These are phyloP conservation scores for Rhodinocichla rosea DNA, from an alignment of 2,113 vertebrate genomes.

Conservation along the genomic window DNA sequence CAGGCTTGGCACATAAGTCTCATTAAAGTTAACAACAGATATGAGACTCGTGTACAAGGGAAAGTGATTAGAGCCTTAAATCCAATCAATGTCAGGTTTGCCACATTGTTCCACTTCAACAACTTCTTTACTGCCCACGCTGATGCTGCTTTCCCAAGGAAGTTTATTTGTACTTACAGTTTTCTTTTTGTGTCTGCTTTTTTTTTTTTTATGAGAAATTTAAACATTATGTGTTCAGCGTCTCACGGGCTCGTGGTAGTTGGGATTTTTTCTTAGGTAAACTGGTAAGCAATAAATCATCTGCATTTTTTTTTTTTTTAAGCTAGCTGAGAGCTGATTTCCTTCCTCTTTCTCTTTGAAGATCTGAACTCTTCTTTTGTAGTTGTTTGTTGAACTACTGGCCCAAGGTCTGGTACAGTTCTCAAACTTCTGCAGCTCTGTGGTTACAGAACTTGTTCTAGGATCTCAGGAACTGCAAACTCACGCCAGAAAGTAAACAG, in stretches of 20 bases:
- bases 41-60: not conserved
- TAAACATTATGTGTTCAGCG: not conserved
- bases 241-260: not conserved
- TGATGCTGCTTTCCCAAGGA: not conserved
- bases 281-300: not conserved
- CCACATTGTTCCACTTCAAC: conserved; percentile 9
- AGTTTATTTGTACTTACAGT: not conserved
- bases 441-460: not conserved
- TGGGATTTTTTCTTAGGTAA: not conserved
- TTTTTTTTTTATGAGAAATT: not conserved
- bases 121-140: not conserved
- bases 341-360: conserved; percentile 65
- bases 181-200: not conserved
- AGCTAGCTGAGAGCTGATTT: conserved; percentile 21
- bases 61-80: conserved; percentile 23
- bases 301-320: not conserved
- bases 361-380: conserved; percentile 26
- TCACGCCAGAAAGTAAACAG: conserved; percentile 30
- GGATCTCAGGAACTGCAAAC: conserved; percentile 30
- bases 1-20: conserved; percentile 33
- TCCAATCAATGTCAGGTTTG: not conserved
- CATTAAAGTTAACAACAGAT: conserved; percentile 54
- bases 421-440: conserved; percentile 24
- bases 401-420: not conserved
- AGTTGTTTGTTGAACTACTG: conserved; percentile 54